A percentile compares a stretch with the other conserved stretches of the same genome.
These are phyloP conservation scores for Phyllostomus discolor DNA, from an alignment of 2,113 vertebrate species.

Conservation along the genomic window DNA sequence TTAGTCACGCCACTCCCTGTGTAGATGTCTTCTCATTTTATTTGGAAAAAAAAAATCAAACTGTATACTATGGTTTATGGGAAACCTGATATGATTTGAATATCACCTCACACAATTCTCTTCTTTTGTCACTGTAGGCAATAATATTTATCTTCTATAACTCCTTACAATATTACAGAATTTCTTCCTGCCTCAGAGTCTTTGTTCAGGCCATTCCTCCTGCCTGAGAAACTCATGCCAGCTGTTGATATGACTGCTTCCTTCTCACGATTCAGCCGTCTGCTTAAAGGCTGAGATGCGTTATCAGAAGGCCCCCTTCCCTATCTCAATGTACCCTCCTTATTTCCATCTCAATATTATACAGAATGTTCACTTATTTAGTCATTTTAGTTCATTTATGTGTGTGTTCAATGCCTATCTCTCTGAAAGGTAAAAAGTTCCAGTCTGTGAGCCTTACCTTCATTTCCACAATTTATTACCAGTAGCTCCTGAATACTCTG, in stretches of 20 bases:
- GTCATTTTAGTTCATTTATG: neutral
- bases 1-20: neutral
- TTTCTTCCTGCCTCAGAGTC: neutral
- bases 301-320: neutral
- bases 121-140: neutral
- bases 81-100: neutral
- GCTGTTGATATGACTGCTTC: neutral
- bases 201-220: neutral
- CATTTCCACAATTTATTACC: neutral
- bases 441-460: neutral
- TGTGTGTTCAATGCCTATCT: neutral
- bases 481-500: neutral
- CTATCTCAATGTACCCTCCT: neutral
- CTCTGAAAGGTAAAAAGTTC: neutral
- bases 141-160: neutral
- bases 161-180: neutral
- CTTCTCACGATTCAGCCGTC: neutral
- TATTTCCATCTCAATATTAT: neutral
- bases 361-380: neutral
- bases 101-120: neutral
- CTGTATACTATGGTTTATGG: neutral
- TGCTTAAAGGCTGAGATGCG: neutral
- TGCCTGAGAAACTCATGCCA: neutral
- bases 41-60: neutral
- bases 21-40: neutral